phyloP scores from a whole-genome alignment of 2,113 vertebrate species.

The Vombatus ursinus region DNA sequence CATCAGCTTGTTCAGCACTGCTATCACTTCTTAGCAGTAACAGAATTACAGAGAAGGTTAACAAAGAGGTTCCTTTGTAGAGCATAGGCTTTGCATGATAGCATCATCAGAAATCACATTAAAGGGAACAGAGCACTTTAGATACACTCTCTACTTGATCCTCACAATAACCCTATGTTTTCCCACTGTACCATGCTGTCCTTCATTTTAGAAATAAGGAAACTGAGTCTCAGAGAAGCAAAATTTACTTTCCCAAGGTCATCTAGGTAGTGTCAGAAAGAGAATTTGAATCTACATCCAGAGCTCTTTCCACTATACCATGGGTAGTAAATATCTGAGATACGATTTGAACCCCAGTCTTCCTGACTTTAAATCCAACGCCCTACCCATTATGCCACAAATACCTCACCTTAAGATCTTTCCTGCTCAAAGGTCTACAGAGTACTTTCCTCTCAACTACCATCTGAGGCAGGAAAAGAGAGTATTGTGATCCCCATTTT shows the following conservation, averaged over 20 bases:
- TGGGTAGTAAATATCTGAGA: not conserved
- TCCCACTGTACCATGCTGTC: not conserved
- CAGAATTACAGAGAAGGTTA: not conserved
- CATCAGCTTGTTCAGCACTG: not conserved
- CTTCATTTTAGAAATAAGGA: not conserved
- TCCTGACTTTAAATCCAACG: not conserved
- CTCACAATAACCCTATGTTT: not conserved
- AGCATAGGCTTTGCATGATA: not conserved
- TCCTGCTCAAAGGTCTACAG: not conserved
- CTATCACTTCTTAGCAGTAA: not conserved
- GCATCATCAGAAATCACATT: not conserved
- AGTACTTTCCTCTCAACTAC: not conserved
- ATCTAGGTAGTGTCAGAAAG: not conserved
- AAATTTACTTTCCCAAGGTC: not conserved
- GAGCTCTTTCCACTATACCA: not conserved
- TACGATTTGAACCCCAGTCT: not conserved
- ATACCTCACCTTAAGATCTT: not conserved
- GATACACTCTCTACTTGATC: not conserved
- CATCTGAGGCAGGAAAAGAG: not conserved
- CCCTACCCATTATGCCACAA: not conserved
- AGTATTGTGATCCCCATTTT: not conserved
- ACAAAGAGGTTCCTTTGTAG: not conserved
- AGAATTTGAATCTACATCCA: not conserved
- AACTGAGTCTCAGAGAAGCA: not conserved
- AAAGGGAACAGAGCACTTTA: not conserved